Base-by-base conservation (phyloP, 2,113 vertebrate genomes). In the Hippocampus comes region DNA sequence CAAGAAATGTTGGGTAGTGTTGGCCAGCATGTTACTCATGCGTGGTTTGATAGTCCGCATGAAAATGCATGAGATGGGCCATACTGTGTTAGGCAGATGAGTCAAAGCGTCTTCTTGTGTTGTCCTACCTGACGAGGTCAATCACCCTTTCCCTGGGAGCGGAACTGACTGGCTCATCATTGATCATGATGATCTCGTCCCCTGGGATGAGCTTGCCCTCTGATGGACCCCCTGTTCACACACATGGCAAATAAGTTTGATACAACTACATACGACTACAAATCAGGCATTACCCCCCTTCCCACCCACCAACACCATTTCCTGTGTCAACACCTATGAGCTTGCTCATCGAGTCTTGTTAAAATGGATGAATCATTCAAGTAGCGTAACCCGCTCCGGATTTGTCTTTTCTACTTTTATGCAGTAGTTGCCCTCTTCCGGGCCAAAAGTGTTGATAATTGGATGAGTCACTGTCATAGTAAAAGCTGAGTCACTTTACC, bases 121-220 rank as follows among this genome's bases (percentile, higher is more conserved):
- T 71, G 78, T 77, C 89, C 71, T 94, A 98, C 97, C 97, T 98
- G 94, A 99, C 97, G 80, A 99, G 94, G 92, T 99, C 97, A 48
- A 99, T 99, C 89, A 99, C 97, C 91, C 95, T 91, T 86, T 99
- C 97, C 87, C 96, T 95, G 70, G 96, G 94, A 70, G 96, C 97
- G 27, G 94, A 94, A 67, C 94, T 95, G 88, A 99, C 97, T 10
- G 95, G 91, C 85, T 99, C 97, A 86, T 98, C 95, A 75, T 99
- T 99, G 89, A 99, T 99, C 97, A 98, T 98, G 89, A 98, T 95
- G 90, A 99, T 98, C 84, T 99, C 97, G 89, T 99, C 97, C 88
- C 97, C 97, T 2, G 97, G 96, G 86, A 97, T 89, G 86, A 99
- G 94, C 84, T 94, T 97, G 85, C 96, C 94, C 93, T 99, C 97